Percentiles rank a stretch among this genome's conserved stretches.
phyloP scores from a whole-genome alignment of 2,113 vertebrate genomes.

The Stigmatopora nigra region DNA sequence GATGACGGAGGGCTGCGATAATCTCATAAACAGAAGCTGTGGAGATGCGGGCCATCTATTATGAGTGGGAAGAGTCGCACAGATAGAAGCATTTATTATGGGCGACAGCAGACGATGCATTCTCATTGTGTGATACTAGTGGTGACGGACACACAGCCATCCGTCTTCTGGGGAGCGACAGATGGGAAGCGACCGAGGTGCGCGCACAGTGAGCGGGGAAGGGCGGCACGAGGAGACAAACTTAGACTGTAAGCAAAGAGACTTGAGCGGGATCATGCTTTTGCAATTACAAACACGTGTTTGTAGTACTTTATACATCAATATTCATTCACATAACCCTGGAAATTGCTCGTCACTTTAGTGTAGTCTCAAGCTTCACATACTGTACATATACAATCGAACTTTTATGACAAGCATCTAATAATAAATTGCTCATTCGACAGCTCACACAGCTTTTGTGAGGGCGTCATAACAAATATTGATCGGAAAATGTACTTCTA shows the following conservation, averaged over 20 bases:
- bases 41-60: conserved; percentile 67
- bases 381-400: conserved; percentile 29
- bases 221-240: conserved; percentile 13
- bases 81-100: conserved; percentile 69
- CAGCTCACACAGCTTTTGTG: conserved; percentile 4
- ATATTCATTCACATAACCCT: background rate
- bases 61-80: conserved; percentile 61
- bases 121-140: conserved; percentile 68
- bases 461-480: background rate
- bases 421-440: conserved; percentile 33
- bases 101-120: conserved; percentile 68
- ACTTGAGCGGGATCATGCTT: conserved; percentile 12
- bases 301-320: conserved; percentile 12
- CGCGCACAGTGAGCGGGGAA: conserved; percentile 21
- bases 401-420: conserved; percentile 32
- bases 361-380: conserved; percentile 31
- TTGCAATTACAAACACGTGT: conserved; percentile 32
- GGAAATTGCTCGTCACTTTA: conserved; percentile 4
- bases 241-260: conserved; percentile 6
- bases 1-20: conserved; percentile 55
- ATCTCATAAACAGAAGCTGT: conserved; percentile 69
- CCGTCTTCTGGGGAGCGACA: conserved; percentile 56
- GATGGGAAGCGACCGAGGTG: conserved; percentile 50
- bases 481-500: background rate
- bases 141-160: conserved; percentile 67